These are phyloP conservation scores for Bombylius discolor DNA, from an alignment of 2,888 invertebrate species.

Conservation along the genomic window DNA sequence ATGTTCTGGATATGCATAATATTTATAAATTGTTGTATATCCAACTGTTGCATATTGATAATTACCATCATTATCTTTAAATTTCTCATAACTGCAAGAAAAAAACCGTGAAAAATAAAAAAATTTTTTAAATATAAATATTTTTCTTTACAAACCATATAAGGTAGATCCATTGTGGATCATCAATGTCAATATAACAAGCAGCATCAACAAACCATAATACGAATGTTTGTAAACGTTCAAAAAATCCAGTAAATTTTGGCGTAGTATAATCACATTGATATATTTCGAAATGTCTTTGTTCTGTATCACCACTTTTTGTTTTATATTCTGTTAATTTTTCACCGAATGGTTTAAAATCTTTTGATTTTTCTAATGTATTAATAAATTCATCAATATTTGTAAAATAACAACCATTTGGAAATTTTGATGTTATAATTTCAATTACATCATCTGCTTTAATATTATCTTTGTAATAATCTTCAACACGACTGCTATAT, in stretches of 20 bases:
- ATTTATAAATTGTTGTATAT: constrained; percentile 85
- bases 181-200: constrained; percentile 83
- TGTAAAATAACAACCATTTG: constrained; percentile 50
- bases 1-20: constrained; percentile 83
- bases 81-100: constrained; percentile 54
- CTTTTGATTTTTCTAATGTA: constrained; percentile 54
- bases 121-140: too few relatives aligned
- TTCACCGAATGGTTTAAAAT: constrained; percentile 64
- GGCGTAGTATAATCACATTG: constrained; percentile 54
- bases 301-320: constrained; percentile 5
- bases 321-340: constrained; percentile 46
- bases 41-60: constrained; percentile 65
- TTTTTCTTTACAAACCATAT: constrained; percentile 47
- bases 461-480: constrained; percentile 42
- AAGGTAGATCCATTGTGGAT: constrained; percentile 83
- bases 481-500: constrained; percentile 52
- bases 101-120: background rate
- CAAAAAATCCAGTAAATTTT: constrained; percentile 67
- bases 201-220: constrained; percentile 96
- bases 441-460: constrained; percentile 65
- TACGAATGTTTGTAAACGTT: constrained; percentile 77
- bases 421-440: constrained; percentile 53
- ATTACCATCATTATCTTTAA: constrained; percentile 44
- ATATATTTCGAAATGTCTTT: constrained; percentile 65
- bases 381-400: constrained; percentile 61